A percentile compares a stretch with the other conserved stretches of the same genome.
These are phyloP conservation scores for Nemopilema nomurai DNA, from an alignment of 30 jellyfish, hydroid and myxozoan genomes.

Conservation along the genomic window DNA sequence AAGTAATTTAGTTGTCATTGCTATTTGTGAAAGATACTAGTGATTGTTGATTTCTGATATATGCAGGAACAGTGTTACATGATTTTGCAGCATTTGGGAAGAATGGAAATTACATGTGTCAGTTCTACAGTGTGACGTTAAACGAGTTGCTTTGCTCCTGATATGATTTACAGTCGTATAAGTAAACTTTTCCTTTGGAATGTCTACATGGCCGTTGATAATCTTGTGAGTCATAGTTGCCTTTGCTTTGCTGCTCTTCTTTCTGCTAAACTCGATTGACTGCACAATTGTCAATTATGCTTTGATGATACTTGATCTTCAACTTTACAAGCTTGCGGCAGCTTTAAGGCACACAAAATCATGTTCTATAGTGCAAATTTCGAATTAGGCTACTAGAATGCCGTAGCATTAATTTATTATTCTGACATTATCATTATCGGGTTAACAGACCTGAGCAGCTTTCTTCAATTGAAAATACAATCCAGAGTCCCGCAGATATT, in stretches of 20 bases:
- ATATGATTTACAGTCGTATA: background rate
- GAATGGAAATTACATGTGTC: background rate
- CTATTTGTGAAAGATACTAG: conserved; percentile 9
- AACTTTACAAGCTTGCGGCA: too few relatives aligned
- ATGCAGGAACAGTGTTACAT: conserved; percentile 31
- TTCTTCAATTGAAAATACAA: conserved; percentile 51
- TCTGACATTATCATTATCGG: too few relatives aligned
- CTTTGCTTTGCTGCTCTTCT: conserved; percentile 32
- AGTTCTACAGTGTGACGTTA: background rate
- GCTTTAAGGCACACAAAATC: background rate
- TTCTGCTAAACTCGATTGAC: conserved; percentile 17
- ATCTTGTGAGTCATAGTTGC: conserved; percentile 9
- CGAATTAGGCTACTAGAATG: too few relatives aligned
- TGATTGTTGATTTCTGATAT: conserved; percentile 9
- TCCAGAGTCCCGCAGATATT: conserved; percentile 34
- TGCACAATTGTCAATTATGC: too few relatives aligned
- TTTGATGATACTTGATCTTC: too few relatives aligned
- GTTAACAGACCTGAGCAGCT: conserved; percentile 57
- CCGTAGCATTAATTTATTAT: too few relatives aligned
- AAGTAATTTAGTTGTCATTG: background rate
- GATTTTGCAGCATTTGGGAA: conserved; percentile 15
- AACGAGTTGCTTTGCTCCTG: conserved; percentile 1
- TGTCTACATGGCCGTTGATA: conserved; percentile 11
- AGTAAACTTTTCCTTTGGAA: conserved; percentile 3
- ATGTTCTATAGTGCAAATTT: background rate